Evolutionary conservation across 2,797 vertebrate species (phyloP).

Genomic region (Chaetodon trifasciatus): DNA sequence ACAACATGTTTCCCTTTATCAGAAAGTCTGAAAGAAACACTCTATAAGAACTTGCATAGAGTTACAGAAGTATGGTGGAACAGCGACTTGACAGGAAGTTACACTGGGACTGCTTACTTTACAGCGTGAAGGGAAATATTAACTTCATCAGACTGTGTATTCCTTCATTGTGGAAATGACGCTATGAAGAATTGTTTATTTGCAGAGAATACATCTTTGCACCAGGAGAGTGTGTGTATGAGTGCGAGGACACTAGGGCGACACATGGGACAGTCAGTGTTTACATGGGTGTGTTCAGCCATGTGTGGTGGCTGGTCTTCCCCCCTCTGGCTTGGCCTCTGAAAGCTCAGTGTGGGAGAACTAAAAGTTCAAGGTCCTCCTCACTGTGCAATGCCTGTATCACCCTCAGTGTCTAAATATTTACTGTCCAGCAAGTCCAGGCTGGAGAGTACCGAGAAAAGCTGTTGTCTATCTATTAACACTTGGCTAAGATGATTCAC

Average conservation of each 20-base stretch:
- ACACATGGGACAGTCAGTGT: slow-evolving; percentile 29
- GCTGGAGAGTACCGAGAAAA: slow-evolving; percentile 64
- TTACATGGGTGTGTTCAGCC: slow-evolving; percentile 42
- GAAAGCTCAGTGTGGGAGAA: slow-evolving; percentile 53
- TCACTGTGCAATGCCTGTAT: slow-evolving; percentile 64
- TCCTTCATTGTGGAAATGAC: background rate
- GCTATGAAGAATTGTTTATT: background rate
- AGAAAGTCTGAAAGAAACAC: background rate
- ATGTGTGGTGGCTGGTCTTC: slow-evolving; percentile 31
- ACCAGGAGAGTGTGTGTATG: background rate
- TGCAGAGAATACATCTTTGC: background rate
- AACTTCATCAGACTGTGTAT: background rate
- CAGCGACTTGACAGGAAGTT: background rate
- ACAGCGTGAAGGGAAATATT: background rate
- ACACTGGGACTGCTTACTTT: background rate
- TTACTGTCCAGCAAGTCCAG: slow-evolving; percentile 78
- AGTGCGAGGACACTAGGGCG: background rate
- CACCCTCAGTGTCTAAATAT: slow-evolving; percentile 82
- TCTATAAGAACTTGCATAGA: background rate
- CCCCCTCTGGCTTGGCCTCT: background rate
- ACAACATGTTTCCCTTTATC: background rate
- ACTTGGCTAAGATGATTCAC: slow-evolving; percentile 37
- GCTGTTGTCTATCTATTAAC: slow-evolving; percentile 69
- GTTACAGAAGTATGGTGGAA: background rate
- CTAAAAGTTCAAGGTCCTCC: slow-evolving; percentile 74